Evolutionary conservation across 2,888 invertebrate species (phyloP), one percentile per base, ranked within the genome.

Genomic region (Tetanocera ferruginea): DNA sequence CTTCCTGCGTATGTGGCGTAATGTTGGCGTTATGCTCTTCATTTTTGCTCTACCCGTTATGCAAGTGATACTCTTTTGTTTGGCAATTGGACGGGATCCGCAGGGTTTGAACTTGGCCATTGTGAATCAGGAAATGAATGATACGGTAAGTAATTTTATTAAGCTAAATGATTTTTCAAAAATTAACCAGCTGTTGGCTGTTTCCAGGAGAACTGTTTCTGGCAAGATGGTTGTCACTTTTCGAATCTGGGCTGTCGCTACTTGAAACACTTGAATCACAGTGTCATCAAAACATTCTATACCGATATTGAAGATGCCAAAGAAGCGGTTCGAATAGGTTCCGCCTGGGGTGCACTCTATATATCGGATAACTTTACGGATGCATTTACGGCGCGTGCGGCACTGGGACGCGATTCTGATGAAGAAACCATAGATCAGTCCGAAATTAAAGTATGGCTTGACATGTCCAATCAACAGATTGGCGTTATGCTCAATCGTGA

Each of bases 391-490:
- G 96, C 96, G 1, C 91, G 97, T 82, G 93, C 96, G 90, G 93
- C 94, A 37, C 90, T 96, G 81, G 95, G 93, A 60, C 94, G 94
- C 84, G 95, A 95, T 31, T 94, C 96, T 0, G 96, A 97, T 86
- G 94, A 96, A 79, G 96, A 97, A 83, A 96, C 96, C 0, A 92
- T 97, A 76, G 94, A 95, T 82, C 95, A 95, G 81, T 97, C 96
- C 67, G 96, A 96, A 88, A 94, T 97, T 79, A 92, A 95, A 86
- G 95, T 97, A 74, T 96, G 96, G 95, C 92, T 97, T 78, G 97
- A 97, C 89, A 96, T 97, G 95, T 96, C 97, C 83, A 98, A 97
- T 93, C 97, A 98, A 88, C 97, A 98, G 91, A 97, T 98, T 84
- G 96, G 96, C 0, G 92, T 97, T 84, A 95, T 97, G 92, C 91